Evolutionary conservation across 1,140 invertebrate species (phyloP).

Genomic region (Muscidifurax raptorellus): DNA sequence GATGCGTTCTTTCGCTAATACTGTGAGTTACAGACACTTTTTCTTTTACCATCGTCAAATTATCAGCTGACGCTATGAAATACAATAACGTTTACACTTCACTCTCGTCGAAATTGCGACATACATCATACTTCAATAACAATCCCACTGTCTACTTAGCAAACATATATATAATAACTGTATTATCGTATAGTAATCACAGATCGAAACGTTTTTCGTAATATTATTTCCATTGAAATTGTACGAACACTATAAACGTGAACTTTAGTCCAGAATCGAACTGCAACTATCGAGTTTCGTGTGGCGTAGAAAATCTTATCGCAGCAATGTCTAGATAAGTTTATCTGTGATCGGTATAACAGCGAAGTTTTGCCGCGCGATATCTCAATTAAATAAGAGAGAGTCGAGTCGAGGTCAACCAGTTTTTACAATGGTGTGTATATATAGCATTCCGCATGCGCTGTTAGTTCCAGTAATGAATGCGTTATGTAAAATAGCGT

Average conservation of each 20-base stretch:
- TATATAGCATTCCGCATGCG: background rate
- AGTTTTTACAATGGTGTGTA: background rate
- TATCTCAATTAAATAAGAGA: background rate
- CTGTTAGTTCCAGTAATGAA: background rate
- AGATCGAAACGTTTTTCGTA: background rate
- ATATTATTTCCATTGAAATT: background rate
- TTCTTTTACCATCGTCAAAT: no score
- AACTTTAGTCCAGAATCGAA: background rate
- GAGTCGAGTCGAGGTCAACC: background rate
- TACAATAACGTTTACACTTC: no score
- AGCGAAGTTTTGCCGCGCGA: background rate
- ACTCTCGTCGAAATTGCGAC: no score
- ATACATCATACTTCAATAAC: no score
- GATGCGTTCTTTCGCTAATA: background rate
- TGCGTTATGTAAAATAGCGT: no score
- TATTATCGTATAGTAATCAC: no score
- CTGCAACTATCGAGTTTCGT: background rate
- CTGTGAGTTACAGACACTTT: background rate
- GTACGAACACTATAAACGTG: background rate
- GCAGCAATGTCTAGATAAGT: slow-evolving; percentile 23
- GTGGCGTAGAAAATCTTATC: background rate
- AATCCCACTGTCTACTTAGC: no score
- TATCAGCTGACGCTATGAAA: no score
- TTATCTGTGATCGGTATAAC: background rate
- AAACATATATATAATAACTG: no score